Percentiles rank a stretch among this genome's conserved stretches.
These are phyloP conservation scores for Troglohyphantes excavatus DNA, from an alignment of 2,888 invertebrate species.

Conservation along the genomic window DNA sequence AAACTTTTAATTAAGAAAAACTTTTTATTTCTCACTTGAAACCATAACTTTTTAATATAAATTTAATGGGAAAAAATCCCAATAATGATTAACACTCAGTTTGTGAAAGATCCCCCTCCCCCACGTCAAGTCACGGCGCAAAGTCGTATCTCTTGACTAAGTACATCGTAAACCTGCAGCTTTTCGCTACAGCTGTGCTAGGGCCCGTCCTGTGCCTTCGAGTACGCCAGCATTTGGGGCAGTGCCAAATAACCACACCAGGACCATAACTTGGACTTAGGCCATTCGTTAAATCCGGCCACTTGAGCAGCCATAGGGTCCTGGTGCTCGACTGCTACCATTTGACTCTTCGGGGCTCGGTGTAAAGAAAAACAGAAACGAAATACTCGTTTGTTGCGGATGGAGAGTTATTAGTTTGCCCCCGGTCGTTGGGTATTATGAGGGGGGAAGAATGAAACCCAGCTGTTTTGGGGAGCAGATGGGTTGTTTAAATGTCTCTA, in stretches of 20 bases:
- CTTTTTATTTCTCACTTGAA: too few species aligned
- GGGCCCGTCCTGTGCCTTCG: slow-evolving; percentile 41
- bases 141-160: slow-evolving; percentile 77
- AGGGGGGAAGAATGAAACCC: slow-evolving; percentile 37
- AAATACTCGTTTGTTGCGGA: slow-evolving; percentile 38
- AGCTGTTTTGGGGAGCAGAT: slow-evolving; percentile 34
- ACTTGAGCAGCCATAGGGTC: slow-evolving; percentile 54
- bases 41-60: background rate
- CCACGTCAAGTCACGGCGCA: slow-evolving; percentile 30
- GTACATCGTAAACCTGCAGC: slow-evolving; percentile 75
- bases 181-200: slow-evolving; percentile 68
- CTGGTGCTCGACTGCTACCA: background rate
- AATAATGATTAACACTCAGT: background rate
- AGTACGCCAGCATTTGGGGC: slow-evolving; percentile 54
- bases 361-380: background rate
- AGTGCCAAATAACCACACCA: slow-evolving; percentile 69
- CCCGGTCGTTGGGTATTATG: slow-evolving; percentile 20
- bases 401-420: slow-evolving; percentile 62
- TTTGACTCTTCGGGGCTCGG: background rate
- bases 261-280: slow-evolving; percentile 74
- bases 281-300: slow-evolving; percentile 68
- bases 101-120: slow-evolving; percentile 44
- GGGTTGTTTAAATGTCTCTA: background rate
- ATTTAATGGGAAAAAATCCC: background rate
- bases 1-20: too few species aligned